phyloP scores from a whole-genome alignment of 2,888 invertebrate genomes.

The Tuta absoluta region DNA sequence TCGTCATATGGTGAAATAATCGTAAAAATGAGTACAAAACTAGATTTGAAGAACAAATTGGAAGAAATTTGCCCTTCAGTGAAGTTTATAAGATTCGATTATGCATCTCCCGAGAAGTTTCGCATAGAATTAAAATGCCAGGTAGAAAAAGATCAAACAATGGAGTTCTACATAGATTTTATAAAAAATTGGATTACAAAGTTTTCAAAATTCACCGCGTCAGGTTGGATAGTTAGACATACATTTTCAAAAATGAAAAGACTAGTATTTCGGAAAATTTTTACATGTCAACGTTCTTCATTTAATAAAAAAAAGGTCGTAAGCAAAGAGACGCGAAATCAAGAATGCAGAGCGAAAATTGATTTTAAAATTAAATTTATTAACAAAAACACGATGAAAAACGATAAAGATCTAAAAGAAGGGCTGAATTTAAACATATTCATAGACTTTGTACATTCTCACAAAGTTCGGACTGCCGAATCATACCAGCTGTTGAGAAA shows the following conservation, averaged over 20 bases:
- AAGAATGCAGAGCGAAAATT: constrained; percentile 45
- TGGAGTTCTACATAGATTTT: constrained; percentile 40
- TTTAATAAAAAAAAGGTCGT: constrained; percentile 40
- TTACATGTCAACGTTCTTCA: constrained; percentile 42
- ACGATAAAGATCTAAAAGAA: constrained; percentile 41
- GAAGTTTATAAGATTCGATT: constrained; percentile 40
- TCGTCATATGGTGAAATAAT: not conserved
- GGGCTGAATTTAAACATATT: constrained; percentile 44
- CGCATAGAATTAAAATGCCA: constrained; percentile 41
- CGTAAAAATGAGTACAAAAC: constrained; percentile 36
- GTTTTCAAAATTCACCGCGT: constrained; percentile 48
- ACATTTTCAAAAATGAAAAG: constrained; percentile 42
- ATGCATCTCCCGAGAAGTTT: constrained; percentile 42
- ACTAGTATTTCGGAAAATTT: constrained; percentile 44
- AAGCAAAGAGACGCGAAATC: constrained; percentile 32
- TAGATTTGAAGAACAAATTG: constrained; percentile 37
- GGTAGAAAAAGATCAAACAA: constrained; percentile 34
- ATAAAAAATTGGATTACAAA: constrained; percentile 43
- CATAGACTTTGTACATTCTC: constrained; percentile 46
- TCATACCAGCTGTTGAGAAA: constrained; percentile 37
- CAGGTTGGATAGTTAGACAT: constrained; percentile 43
- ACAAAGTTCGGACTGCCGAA: constrained; percentile 37
- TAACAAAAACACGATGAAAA: constrained; percentile 44
- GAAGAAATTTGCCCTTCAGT: constrained; percentile 41
- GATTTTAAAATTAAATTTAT: constrained; percentile 48